Evolutionary conservation across 2,113 vertebrate genomes (phyloP), one percentile per base, ranked within the genome.

Genomic region (Oryctolagus cuniculus): DNA sequence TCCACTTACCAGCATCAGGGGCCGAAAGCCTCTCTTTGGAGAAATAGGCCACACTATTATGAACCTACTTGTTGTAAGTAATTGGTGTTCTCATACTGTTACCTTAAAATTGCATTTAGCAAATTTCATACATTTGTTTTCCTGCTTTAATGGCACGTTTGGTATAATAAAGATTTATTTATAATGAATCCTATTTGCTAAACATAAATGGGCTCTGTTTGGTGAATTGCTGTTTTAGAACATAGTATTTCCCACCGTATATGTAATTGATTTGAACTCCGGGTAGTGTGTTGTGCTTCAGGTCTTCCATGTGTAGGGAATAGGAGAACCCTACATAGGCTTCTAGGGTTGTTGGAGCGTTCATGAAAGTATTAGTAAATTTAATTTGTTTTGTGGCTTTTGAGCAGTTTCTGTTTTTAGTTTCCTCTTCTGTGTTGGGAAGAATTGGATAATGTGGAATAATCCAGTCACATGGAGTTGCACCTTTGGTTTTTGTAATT

Each of bases 31-130:
- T 15, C 98, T 99, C 84, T 99, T 99, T 36, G 98, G 98, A 96
- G 99, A 99, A 97, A 99, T 99, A 3, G 99, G 99, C 96, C 99
- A 99, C 96, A 99, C 99, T 38, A 99, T 99, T 94, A 99, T 99
- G 99, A 99, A 99, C 82, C 98, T 99, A 6, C 98, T 99, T 97
- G 98, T 99, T 96, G 99, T 99, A 97, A 99, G 99, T 99, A 98
- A 84, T 96, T 90, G 73, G 25, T 86, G 66, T 69, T 89, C 8
- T 91, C 93, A 64, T 49, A 64, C 10, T 92, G 21, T 53, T 94
- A 31, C 55, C 85, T 90, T 34, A 83, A 88, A 61, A 27, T 17
- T 84, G 67, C 80, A 90, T 77, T 94, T 93, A 84, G 51, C n/a
- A 87, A 36, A 55, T 93, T 88, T 78, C 29, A 95, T 44, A 55